Evolutionary conservation across 1,140 invertebrate genomes (phyloP).

Genomic region (Hesperophylax magnus): DNA sequence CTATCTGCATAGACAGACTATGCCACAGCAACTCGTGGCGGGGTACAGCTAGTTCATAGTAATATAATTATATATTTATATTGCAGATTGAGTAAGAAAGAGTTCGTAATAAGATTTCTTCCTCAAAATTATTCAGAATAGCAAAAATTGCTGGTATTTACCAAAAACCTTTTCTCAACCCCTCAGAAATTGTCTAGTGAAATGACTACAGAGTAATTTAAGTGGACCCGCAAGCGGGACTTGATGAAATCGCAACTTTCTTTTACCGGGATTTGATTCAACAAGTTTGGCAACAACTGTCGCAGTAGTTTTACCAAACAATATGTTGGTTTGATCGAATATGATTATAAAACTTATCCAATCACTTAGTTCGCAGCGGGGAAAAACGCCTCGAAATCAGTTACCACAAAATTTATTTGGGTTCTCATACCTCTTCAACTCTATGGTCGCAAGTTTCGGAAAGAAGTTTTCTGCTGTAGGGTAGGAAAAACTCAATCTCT

Average conservation of each 20-base stretch:
- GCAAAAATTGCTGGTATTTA: too few species aligned
- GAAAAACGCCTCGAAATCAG: slow-evolving; percentile 11
- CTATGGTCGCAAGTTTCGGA: not conserved
- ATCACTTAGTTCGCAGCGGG: not conserved
- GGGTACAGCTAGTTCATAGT: too few species aligned
- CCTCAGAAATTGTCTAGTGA: too few species aligned
- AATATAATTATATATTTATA: too few species aligned
- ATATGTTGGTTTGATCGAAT: slow-evolving; percentile 14
- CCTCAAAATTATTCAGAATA: too few species aligned
- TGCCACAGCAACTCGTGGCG: too few species aligned
- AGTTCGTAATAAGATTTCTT: too few species aligned
- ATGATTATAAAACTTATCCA: slow-evolving; percentile 10
- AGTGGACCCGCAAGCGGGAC: not conserved
- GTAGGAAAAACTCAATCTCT: not conserved
- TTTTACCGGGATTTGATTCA: not conserved
- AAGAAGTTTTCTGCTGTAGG: not conserved
- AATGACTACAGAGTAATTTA: too few species aligned
- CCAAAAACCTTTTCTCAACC: too few species aligned
- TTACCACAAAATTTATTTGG: not conserved
- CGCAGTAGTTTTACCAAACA: slow-evolving; percentile 20
- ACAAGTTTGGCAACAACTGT: slow-evolving; percentile 19
- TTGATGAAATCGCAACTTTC: slow-evolving; percentile 11
- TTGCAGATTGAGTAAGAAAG: too few species aligned
- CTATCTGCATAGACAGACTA: too few species aligned
- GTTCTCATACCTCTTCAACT: not conserved